Conservation (phyloP, 2,888 invertebrate genomes). For the Anodontia alba region DNA sequence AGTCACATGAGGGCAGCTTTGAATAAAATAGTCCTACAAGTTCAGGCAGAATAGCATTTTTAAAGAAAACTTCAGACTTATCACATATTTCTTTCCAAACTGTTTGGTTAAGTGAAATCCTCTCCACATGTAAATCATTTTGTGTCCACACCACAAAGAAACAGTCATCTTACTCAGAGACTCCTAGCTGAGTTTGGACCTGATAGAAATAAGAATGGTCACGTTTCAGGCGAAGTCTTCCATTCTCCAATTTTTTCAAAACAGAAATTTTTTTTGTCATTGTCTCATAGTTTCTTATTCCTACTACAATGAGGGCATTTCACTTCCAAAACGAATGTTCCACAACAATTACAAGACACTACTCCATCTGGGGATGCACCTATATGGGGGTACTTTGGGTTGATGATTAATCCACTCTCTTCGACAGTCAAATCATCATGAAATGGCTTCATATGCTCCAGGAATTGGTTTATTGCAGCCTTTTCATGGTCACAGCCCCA, state of each 20-base stretch:
- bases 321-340: conserved; percentile 23
- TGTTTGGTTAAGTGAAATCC: neutral
- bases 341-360: conserved; percentile 9
- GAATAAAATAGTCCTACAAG: neutral
- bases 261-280: neutral
- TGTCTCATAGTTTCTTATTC: neutral
- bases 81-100: neutral
- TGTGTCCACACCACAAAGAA: neutral
- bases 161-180: neutral
- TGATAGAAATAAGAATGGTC: neutral
- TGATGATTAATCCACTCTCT: conserved; percentile 28
- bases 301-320: conserved; percentile 35
- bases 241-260: neutral
- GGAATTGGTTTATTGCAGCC: neutral
- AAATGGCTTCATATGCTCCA: neutral
- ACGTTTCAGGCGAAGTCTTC: neutral
- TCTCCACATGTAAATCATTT: neutral
- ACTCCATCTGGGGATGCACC: conserved; percentile 47
- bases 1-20: neutral
- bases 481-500: conserved; percentile 5
- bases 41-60: neutral
- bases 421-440: neutral
- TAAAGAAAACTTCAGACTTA: neutral
- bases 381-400: neutral
- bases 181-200: neutral